Conservation (phyloP, 1,140 invertebrate genomes). For the Potamilus streckersoni region DNA sequence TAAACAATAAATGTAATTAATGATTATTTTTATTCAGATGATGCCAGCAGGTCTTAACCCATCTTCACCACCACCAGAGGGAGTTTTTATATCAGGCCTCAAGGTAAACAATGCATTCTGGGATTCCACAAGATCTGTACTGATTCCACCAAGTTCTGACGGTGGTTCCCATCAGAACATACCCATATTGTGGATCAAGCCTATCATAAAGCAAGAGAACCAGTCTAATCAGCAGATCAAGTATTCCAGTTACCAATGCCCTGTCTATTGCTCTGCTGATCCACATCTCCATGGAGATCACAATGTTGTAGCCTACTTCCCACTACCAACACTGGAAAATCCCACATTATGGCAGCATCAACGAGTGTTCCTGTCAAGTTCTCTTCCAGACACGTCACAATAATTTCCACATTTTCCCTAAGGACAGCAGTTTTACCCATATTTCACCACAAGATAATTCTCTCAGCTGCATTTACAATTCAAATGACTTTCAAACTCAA, state of each 20-base stretch:
- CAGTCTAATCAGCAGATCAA: constrained; percentile 23
- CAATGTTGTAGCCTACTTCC: constrained; percentile 44
- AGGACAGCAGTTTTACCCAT: background rate
- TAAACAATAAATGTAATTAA: background rate
- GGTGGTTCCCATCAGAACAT: constrained; percentile 34
- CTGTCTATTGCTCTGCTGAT: constrained; percentile 42
- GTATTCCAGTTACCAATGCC: constrained; percentile 40
- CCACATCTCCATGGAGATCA: constrained; percentile 39
- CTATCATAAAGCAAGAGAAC: constrained; percentile 21
- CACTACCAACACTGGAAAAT: constrained; percentile 37
- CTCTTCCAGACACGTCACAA: constrained; percentile 1
- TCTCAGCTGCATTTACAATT: no score
- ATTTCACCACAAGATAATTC: no score
- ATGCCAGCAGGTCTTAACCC: constrained; percentile 54
- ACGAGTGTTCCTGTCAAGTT: constrained; percentile 39
- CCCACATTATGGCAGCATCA: constrained; percentile 47
- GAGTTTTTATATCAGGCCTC: constrained; percentile 55
- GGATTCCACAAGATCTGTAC: constrained; percentile 44
- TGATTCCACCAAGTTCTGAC: constrained; percentile 40
- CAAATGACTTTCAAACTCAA: no score
- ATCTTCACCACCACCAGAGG: constrained; percentile 40
- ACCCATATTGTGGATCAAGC: constrained; percentile 58
- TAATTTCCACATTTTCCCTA: background rate
- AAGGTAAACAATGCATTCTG: constrained; percentile 59
- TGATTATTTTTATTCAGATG: constrained; percentile 45